Evolutionary conservation across 1,140 invertebrate genomes (phyloP).

Genomic region (Gryon sp.): DNA sequence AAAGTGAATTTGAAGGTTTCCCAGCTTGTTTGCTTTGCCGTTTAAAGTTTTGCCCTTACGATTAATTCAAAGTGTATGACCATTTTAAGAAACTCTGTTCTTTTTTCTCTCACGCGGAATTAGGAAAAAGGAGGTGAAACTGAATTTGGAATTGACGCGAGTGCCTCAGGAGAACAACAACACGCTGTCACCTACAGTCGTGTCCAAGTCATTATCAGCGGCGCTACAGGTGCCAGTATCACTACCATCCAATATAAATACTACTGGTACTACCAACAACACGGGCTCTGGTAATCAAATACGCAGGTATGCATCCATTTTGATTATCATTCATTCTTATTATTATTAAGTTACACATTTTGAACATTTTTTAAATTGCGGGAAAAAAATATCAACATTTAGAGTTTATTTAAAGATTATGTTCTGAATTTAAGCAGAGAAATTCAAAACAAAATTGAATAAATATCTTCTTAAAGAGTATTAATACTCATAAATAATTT

Average conservation of each 20-base stretch:
- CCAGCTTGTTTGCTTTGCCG: conserved; percentile 51
- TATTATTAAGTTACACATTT: not conserved
- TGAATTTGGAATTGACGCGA: conserved; percentile 76
- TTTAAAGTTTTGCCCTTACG: conserved; percentile 31
- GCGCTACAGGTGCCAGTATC: conserved; percentile 72
- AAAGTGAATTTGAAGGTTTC: conserved; percentile 36
- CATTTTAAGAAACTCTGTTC: conserved; percentile 34
- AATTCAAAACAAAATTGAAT: too few species aligned
- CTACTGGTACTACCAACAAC: conserved; percentile 77
- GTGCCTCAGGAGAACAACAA: conserved; percentile 76
- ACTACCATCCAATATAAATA: conserved; percentile 74
- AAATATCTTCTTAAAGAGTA: too few species aligned
- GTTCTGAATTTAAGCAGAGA: too few species aligned
- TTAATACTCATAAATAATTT: too few species aligned
- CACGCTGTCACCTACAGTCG: conserved; percentile 72
- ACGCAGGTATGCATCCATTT: conserved; percentile 79
- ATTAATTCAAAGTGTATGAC: conserved; percentile 12
- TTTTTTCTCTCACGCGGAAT: conserved; percentile 47
- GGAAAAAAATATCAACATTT: too few species aligned
- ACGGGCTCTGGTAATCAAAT: conserved; percentile 81
- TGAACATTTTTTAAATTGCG: not conserved
- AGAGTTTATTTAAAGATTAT: too few species aligned
- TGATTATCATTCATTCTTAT: conserved; percentile 8
- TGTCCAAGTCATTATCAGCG: conserved; percentile 73
- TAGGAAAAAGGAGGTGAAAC: conserved; percentile 77